Evolutionary conservation across 2,113 vertebrate species (phyloP).

Genomic region (Atrichornis clamosus): DNA sequence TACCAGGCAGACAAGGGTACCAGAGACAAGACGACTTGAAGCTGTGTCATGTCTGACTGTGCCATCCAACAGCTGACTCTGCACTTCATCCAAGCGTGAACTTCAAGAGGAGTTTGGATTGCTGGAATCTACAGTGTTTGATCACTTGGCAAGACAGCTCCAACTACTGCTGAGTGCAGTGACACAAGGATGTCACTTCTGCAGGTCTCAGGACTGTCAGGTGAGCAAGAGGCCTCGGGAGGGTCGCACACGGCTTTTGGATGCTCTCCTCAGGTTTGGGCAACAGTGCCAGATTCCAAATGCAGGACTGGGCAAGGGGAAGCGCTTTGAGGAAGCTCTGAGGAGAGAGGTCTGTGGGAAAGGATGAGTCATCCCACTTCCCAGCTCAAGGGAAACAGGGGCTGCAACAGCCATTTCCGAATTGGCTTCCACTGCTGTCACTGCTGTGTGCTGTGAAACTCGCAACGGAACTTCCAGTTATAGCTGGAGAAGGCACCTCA

Average conservation of each 20-base stretch:
- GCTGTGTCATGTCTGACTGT: fast-evolving
- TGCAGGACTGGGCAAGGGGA: fast-evolving
- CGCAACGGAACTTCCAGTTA: not conserved
- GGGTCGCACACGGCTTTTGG: not conserved
- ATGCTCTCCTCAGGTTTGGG: not conserved
- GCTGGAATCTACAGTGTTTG: not conserved
- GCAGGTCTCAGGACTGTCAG: not conserved
- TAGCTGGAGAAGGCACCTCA: not conserved
- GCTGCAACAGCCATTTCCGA: not conserved
- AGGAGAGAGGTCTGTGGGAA: not conserved
- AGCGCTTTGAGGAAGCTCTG: not conserved
- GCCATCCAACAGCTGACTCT: not conserved
- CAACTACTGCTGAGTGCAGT: not conserved
- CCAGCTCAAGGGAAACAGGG: not conserved
- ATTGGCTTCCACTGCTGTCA: not conserved
- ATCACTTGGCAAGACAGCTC: not conserved
- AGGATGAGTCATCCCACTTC: not conserved
- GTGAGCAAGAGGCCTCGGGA: not conserved
- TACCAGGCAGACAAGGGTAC: not conserved
- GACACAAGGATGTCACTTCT: fast-evolving
- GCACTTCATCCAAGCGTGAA: not conserved
- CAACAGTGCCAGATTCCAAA: not conserved
- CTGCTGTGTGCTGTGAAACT: not conserved
- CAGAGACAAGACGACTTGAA: not conserved
- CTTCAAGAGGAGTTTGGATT: not conserved